These are phyloP conservation scores for Semnornis frantzii DNA, from an alignment of 2,113 vertebrate genomes.

Conservation along the genomic window DNA sequence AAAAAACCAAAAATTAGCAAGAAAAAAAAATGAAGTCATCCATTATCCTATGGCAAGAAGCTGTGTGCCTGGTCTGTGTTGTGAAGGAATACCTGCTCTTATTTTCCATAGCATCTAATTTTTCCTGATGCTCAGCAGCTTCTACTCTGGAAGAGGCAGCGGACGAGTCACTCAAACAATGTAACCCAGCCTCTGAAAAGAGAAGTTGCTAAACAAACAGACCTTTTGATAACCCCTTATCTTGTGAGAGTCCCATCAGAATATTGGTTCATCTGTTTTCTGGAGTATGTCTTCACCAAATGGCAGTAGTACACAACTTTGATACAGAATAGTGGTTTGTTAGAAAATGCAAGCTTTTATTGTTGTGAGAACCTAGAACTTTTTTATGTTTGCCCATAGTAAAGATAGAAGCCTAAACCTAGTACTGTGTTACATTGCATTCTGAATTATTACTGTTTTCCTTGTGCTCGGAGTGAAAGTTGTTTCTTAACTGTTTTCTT, in stretches of 20 bases:
- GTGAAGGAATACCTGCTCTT: neutral
- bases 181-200: neutral
- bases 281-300: neutral
- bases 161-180: neutral
- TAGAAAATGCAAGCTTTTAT: neutral
- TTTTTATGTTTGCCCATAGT: neutral
- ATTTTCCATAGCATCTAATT: neutral
- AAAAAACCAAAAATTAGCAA: too few relatives aligned
- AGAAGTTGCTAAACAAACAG: neutral
- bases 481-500: conserved; percentile 6
- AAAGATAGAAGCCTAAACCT: neutral
- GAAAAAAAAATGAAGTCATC: too few relatives aligned
- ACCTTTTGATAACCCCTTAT: neutral
- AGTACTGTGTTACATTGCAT: fast-evolving
- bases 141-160: neutral
- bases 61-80: neutral
- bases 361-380: neutral
- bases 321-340: neutral
- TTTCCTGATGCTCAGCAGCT: neutral
- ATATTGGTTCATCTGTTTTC: neutral
- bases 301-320: neutral
- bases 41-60: neutral
- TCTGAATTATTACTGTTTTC: neutral
- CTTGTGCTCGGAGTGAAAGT: neutral
- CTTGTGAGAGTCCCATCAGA: neutral